Conservation (phyloP, 2,888 invertebrate species). For the Eristalinus aeneus region DNA sequence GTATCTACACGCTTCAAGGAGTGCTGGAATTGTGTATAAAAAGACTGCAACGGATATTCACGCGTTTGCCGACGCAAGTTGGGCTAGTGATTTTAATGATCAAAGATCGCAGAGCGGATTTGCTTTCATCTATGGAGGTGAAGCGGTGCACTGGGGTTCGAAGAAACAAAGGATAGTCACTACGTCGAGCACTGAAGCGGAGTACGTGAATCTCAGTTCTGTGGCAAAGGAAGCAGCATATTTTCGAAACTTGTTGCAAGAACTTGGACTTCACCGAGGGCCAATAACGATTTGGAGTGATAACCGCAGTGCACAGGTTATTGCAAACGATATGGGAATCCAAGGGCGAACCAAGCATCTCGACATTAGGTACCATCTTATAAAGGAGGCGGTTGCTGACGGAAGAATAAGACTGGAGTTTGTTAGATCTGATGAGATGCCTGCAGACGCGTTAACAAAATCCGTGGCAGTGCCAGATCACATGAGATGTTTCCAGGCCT, state of each 20-base stretch:
- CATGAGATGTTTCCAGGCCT: too few species aligned
- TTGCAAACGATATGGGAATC: background rate
- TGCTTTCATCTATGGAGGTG: slow-evolving; percentile 1
- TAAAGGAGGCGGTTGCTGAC: slow-evolving; percentile 11
- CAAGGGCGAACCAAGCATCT: slow-evolving; percentile 12
- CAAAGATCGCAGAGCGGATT: background rate
- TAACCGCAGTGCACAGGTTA: background rate
- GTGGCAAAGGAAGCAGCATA: too few species aligned
- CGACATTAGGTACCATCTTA: slow-evolving; percentile 5
- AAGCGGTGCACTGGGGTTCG: background rate
- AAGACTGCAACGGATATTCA: background rate
- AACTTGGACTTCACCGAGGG: background rate
- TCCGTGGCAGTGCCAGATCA: too few species aligned
- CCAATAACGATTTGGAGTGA: background rate
- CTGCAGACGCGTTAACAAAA: background rate
- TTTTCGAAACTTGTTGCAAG: too few species aligned
- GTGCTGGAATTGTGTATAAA: slow-evolving; percentile 16
- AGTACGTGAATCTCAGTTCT: too few species aligned
- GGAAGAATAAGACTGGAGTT: background rate
- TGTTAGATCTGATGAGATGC: slow-evolving; percentile 5
- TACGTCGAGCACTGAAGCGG: too few species aligned
- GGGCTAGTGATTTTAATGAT: background rate
- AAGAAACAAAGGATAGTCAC: background rate
- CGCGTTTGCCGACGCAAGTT: too few species aligned
- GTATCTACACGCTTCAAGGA: too few species aligned